Conservation (phyloP, 2,113 vertebrate genomes). For the Erythrocercus mccallii region DNA sequence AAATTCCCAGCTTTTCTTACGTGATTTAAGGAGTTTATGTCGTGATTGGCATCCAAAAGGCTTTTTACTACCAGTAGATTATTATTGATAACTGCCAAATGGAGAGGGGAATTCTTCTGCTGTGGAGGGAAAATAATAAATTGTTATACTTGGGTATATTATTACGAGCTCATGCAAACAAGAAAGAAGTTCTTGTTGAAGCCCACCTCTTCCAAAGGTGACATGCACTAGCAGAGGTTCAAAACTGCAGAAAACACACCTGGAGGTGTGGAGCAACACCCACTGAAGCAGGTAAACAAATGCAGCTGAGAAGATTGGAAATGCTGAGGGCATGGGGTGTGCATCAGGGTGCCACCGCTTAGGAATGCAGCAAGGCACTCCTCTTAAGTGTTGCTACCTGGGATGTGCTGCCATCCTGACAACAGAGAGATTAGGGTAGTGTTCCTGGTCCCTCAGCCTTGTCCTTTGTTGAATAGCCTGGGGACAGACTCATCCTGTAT, state of each 20-base stretch:
- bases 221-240: background rate
- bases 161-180: background rate
- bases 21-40: constrained; percentile 76
- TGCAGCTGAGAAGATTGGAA: background rate
- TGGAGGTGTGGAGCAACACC: background rate
- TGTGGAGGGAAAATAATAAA: constrained; percentile 60
- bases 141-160: background rate
- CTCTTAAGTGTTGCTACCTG: fast-evolving
- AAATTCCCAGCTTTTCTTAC: constrained; percentile 61
- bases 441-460: background rate
- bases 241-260: background rate
- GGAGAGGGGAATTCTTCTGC: constrained; percentile 80
- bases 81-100: constrained; percentile 82
- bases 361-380: background rate
- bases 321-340: background rate
- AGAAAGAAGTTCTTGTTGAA: background rate
- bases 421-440: background rate
- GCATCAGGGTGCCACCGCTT: no score
- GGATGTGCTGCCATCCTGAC: background rate
- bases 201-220: background rate
- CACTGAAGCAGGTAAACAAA: background rate
- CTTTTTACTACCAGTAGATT: constrained; percentile 74
- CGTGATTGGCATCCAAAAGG: constrained; percentile 76
- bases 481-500: background rate
- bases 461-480: background rate